Conservation (phyloP, 2,113 vertebrate genomes). For the Tretioscincus oriximinensis region DNA sequence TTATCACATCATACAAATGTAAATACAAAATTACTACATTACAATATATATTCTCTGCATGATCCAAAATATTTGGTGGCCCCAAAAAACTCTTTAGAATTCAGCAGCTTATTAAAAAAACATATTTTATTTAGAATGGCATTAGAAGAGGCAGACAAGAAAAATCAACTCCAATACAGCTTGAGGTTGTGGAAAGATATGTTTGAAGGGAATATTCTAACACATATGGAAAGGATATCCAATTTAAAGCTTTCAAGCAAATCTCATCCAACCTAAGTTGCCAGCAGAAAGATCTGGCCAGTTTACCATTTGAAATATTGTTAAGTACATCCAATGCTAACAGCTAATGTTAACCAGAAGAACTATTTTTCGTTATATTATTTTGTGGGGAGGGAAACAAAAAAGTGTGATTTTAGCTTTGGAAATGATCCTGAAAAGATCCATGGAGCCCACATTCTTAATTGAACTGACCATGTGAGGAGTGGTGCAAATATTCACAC, state of each 20-base stretch:
- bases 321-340: constrained; percentile 68
- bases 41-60: constrained; percentile 99
- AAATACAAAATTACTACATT: constrained; percentile 99
- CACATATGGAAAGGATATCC: constrained; percentile 80
- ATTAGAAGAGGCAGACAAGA: constrained; percentile 88
- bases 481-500: constrained; percentile 31
- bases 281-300: constrained; percentile 78
- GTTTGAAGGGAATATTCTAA: constrained; percentile 84
- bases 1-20: constrained; percentile 97
- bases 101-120: constrained; percentile 96
- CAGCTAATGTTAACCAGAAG: constrained; percentile 47
- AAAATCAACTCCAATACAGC: constrained; percentile 83
- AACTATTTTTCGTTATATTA: neutral
- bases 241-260: constrained; percentile 82
- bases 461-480: constrained; percentile 21
- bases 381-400: neutral
- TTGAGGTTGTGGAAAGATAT: constrained; percentile 81
- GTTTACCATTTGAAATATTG: constrained; percentile 62
- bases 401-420: constrained; percentile 44
- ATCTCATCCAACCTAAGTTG: constrained; percentile 83
- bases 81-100: constrained; percentile 92
- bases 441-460: constrained; percentile 37
- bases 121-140: constrained; percentile 89
- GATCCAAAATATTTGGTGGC: constrained; percentile 99
- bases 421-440: constrained; percentile 43